phyloP scores from a whole-genome alignment of 2,113 vertebrate genomes.

The Dryoscopus gambensis region DNA sequence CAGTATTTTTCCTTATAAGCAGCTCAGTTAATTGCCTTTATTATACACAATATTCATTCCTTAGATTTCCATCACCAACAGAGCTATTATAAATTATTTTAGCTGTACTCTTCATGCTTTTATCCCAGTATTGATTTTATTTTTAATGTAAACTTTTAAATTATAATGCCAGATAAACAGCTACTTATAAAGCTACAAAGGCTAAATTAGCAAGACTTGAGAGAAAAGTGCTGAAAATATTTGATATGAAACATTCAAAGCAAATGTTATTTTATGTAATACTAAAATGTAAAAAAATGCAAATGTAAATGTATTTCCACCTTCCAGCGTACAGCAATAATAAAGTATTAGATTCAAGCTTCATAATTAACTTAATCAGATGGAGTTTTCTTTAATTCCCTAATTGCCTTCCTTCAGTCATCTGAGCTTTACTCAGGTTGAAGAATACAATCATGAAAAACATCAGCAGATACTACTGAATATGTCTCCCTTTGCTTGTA shows the following conservation, averaged over 20 bases:
- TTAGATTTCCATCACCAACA: slow-evolving; percentile 52
- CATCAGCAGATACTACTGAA: neutral
- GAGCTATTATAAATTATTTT: slow-evolving; percentile 48
- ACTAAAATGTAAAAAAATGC: neutral
- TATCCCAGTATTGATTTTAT: slow-evolving; percentile 50
- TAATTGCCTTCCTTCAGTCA: neutral
- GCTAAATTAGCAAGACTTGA: neutral
- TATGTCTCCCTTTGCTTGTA: neutral
- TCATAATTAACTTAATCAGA: slow-evolving; percentile 38
- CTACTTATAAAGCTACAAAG: neutral
- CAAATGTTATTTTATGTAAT: neutral
- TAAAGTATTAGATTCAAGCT: neutral
- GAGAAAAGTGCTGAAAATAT: neutral
- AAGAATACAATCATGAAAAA: neutral
- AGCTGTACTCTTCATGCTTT: slow-evolving; percentile 38
- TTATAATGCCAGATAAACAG: slow-evolving; percentile 40
- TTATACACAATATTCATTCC: slow-evolving; percentile 39
- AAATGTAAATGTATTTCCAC: slow-evolving; percentile 4
- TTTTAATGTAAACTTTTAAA: slow-evolving; percentile 65
- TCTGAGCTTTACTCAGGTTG: neutral
- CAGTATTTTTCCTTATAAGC: slow-evolving; percentile 25
- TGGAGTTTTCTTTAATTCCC: neutral
- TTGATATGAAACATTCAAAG: neutral
- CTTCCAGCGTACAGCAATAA: neutral
- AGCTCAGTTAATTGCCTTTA: slow-evolving; percentile 54